Conservation (phyloP, 2,113 vertebrate genomes). For the Himantopus leucocephalus region DNA sequence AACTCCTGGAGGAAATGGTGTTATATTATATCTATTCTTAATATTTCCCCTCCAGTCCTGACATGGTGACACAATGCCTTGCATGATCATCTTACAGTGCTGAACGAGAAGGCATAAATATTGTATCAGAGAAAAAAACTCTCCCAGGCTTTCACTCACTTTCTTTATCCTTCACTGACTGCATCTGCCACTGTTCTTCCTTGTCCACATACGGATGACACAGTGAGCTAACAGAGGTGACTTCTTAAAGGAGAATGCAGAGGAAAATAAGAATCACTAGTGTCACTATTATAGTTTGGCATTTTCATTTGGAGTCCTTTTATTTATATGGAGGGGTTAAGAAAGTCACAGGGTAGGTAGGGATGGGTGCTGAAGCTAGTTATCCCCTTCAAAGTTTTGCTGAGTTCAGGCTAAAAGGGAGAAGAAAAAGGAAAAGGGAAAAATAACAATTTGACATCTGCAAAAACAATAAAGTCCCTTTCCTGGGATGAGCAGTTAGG, state of each 20-base stretch:
- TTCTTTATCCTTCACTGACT: constrained; percentile 49
- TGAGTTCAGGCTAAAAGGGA: constrained; percentile 79
- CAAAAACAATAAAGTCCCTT: constrained; percentile 87
- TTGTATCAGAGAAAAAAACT: constrained; percentile 45
- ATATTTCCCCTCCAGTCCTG: constrained; percentile 65
- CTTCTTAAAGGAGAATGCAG: constrained; percentile 79
- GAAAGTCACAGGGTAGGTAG: constrained; percentile 69
- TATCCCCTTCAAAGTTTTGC: constrained; percentile 83
- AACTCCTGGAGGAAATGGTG: constrained; percentile 65
- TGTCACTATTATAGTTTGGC: constrained; percentile 87
- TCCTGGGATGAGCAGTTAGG: constrained; percentile 80
- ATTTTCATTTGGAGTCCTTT: constrained; percentile 86
- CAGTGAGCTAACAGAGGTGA: constrained; percentile 52
- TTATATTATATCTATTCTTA: constrained; percentile 53
- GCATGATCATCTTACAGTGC: constrained; percentile 53
- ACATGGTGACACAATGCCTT: constrained; percentile 57
- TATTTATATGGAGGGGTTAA: constrained; percentile 72
- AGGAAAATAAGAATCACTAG: constrained; percentile 86
- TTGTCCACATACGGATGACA: constrained; percentile 34
- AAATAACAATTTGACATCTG: constrained; percentile 91
- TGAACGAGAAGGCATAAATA: constrained; percentile 72
- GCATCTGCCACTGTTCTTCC: constrained; percentile 60
- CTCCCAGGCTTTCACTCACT: constrained; percentile 49
- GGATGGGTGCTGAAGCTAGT: constrained; percentile 69
- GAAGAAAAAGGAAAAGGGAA: constrained; percentile 59